Evolutionary conservation across 2,797 vertebrate species (phyloP).

Genomic region (Lemur catta): DNA sequence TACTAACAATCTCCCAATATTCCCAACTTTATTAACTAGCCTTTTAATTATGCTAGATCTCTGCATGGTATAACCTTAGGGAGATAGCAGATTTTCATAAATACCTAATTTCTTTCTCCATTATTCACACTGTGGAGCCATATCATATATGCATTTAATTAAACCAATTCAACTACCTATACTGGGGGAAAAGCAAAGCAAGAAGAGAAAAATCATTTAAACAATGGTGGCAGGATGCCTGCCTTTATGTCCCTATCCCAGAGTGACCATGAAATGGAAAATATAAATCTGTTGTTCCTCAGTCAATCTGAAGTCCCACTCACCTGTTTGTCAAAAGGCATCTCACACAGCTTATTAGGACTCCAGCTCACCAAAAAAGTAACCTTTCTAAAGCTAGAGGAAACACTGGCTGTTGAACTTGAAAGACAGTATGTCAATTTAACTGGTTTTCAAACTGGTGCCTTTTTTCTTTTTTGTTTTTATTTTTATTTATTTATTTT

Average conservation of each 20-base stretch:
- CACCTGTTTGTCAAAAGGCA: background rate
- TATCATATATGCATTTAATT: background rate
- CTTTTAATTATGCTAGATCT: conserved; percentile 20
- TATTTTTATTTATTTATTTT: background rate
- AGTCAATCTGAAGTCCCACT: background rate
- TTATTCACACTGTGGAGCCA: background rate
- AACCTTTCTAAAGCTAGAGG: background rate
- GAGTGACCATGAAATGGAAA: background rate
- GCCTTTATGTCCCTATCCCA: background rate
- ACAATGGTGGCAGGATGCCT: background rate
- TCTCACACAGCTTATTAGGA: background rate
- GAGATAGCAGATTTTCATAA: background rate
- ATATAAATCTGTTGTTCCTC: background rate
- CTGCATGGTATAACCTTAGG: background rate
- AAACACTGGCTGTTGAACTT: background rate
- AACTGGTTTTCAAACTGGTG: background rate
- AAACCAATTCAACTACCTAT: background rate
- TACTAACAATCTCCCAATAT: background rate
- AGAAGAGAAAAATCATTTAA: conserved; percentile 8
- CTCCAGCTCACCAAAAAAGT: background rate
- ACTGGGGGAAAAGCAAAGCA: background rate
- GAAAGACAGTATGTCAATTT: background rate
- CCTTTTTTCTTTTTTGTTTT: background rate
- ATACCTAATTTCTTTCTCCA: conserved; percentile 10
- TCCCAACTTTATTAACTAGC: background rate